These are phyloP conservation scores for Drosophila mojavensis DNA, from an alignment of 1,140 invertebrate species.

Conservation along the genomic window DNA sequence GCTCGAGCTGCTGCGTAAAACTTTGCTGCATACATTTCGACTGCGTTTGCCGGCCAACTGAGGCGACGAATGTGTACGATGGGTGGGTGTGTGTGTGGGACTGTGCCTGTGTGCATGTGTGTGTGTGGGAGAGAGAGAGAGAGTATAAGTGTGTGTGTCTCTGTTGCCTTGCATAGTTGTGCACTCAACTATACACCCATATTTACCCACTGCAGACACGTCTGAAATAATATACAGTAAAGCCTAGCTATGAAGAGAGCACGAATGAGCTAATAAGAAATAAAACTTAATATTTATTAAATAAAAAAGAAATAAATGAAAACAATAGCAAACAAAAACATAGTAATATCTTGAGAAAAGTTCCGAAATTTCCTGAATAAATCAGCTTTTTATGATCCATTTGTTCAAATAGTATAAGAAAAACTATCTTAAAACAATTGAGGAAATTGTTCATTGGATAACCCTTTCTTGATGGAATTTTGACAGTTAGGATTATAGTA, in stretches of 20 bases:
- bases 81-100: neutral
- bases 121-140: too few relatives aligned
- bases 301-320: neutral
- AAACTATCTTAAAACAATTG: too few relatives aligned
- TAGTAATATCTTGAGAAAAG: too few relatives aligned
- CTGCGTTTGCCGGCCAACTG: slow-evolving; percentile 3
- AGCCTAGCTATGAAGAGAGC: neutral
- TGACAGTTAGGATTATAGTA: too few relatives aligned
- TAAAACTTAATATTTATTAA: neutral
- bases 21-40: slow-evolving; percentile 46
- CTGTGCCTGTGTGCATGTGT: slow-evolving; percentile 1
- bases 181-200: slow-evolving; percentile 10
- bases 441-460: too few relatives aligned
- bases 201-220: slow-evolving; percentile 6
- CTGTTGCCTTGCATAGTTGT: slow-evolving; percentile 5
- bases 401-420: too few relatives aligned
- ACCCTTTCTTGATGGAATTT: too few relatives aligned
- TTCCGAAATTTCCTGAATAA: too few relatives aligned
- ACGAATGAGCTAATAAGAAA: neutral
- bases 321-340: neutral
- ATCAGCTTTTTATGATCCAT: too few relatives aligned
- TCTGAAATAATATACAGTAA: slow-evolving; percentile 22
- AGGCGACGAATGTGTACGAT: neutral
- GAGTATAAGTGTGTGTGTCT: neutral
- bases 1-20: slow-evolving; percentile 47